Base-by-base conservation (phyloP, 2,113 vertebrate genomes). In the Lophochroa leadbeateri region DNA sequence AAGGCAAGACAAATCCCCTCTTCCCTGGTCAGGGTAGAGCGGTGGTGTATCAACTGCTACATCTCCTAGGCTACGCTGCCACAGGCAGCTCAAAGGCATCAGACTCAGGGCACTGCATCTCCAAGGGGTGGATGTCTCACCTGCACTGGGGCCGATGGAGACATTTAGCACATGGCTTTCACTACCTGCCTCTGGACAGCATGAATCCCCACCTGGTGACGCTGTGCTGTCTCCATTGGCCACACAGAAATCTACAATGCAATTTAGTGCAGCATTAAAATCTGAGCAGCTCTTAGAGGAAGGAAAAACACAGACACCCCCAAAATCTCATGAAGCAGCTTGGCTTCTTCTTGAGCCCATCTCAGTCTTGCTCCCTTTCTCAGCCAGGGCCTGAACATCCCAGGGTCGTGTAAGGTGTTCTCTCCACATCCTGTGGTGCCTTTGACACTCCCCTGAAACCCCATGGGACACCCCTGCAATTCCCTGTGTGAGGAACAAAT, bases 21-120 rank as follows among this genome's bases (percentile, higher is more conserved):
- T 0, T 0, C 18, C 37, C n/a, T 49, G 31, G 35, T 25, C 4
- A 2, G 29, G 16, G 27, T n/a, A 23, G 18, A 72, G 47, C 11
- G 6, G 35, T 20, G 6, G 33, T 23, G n/a, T 28, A 29, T 47
- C 13, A 17, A 0, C 24, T 55, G 29, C 53, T 37, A 0, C 27
- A 15, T 60, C 52, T 17, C 71, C 39, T 6, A 4, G 58, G 23
- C 31, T 19, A 9, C 2, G 0, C 7, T 53, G 57, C 7, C 47
- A 23, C 0, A 2, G 43, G 33, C 33, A 83, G 81, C 58, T 55
- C 72, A 24, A 46, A 91, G 68, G 5, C 47, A 6, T 0, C 1
- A 7, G 29, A 11, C 2, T 2, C 2, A 1, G 53, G 58, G 50
- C 0, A 2, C 11, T 29, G 13, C 63, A 17, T 17, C 35, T 60